These are phyloP conservation scores for Oikopleura dioica DNA, from an alignment of 23 tunicate species.

Conservation along the genomic window DNA sequence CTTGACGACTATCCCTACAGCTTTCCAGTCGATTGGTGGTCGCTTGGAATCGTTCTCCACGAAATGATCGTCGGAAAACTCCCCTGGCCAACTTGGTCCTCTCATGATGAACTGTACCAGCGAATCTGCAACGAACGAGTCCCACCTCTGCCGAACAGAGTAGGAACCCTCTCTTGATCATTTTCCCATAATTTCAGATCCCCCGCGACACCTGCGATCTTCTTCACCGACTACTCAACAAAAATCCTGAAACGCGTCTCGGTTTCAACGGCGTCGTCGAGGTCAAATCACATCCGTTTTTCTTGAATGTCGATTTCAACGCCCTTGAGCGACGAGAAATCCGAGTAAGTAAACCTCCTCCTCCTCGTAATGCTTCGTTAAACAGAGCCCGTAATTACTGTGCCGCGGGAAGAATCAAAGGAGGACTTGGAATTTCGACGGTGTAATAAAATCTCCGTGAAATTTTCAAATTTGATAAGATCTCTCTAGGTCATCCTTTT, in stretches of 20 bases:
- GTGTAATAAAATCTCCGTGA: too few species aligned
- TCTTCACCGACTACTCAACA: neutral
- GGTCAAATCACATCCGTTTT: neutral
- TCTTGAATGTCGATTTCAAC: neutral
- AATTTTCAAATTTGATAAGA: neutral
- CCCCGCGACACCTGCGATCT: neutral
- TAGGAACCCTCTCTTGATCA: neutral
- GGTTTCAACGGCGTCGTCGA: neutral
- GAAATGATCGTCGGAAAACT: neutral
- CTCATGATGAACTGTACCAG: neutral
- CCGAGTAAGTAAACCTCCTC: neutral
- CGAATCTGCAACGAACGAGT: neutral
- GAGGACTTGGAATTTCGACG: too few species aligned
- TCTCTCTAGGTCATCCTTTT: neutral
- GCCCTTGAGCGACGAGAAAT: neutral
- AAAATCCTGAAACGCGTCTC: neutral
- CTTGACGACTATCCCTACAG: neutral
- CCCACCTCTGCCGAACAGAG: neutral
- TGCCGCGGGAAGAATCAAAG: too few species aligned
- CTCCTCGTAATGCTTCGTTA: neutral
- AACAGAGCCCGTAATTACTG: too few species aligned
- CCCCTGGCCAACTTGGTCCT: neutral
- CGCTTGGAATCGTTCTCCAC: neutral
- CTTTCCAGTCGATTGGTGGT: neutral
- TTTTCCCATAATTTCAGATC: neutral